A percentile compares a stretch with the other conserved stretches of the same genome.
Conservation (phyloP, 2,888 invertebrate species). For the Chloromyia formosa region DNA sequence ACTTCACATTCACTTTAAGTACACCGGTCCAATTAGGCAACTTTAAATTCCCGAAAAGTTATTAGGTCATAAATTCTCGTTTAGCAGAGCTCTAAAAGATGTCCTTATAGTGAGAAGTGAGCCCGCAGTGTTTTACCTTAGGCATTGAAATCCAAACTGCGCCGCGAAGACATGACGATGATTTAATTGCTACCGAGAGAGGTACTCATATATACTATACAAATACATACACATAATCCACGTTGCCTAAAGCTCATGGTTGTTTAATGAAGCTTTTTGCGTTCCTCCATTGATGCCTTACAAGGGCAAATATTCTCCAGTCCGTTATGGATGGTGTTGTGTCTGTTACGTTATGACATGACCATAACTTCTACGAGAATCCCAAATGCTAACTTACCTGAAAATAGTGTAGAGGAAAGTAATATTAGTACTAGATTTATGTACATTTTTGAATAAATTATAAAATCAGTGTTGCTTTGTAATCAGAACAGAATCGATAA, state of each 20-base stretch:
- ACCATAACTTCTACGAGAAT: no score
- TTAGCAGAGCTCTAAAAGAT: neutral
- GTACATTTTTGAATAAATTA: no score
- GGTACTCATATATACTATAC: no score
- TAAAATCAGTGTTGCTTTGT: no score
- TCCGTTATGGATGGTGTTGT: no score
- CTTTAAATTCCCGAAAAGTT: constrained; percentile 16
- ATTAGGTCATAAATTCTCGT: constrained; percentile 15
- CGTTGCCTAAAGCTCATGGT: constrained; percentile 9
- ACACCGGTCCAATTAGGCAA: constrained; percentile 17
- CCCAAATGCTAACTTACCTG: no score
- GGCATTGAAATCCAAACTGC: neutral
- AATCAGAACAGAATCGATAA: no score
- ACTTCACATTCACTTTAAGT: neutral
- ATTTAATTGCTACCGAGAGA: constrained; percentile 18
- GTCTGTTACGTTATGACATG: no score
- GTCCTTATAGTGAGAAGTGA: neutral
- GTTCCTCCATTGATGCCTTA: neutral
- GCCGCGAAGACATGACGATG: neutral
- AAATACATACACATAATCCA: no score
- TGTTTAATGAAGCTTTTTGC: constrained; percentile 26
- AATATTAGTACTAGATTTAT: no score
- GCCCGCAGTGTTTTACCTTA: neutral
- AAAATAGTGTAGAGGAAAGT: no score
- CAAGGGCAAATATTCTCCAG: no score